These are phyloP conservation scores for Drosophila leontia DNA, from an alignment of 1,140 invertebrate species.

Conservation along the genomic window DNA sequence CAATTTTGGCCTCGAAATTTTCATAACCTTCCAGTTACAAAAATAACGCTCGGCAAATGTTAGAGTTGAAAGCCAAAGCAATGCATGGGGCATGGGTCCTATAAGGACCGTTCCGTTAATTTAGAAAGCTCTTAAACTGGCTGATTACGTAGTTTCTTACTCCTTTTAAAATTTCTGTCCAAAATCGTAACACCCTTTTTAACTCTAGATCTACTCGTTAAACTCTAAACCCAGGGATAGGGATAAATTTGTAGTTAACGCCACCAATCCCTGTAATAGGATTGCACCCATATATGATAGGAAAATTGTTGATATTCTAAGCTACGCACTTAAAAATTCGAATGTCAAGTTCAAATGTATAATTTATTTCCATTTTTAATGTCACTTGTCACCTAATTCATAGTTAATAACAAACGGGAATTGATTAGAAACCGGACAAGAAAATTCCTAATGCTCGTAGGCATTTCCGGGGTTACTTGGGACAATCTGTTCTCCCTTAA, in stretches of 20 bases:
- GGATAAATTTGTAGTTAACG: no score
- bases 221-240: neutral
- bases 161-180: no score
- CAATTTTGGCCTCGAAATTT: neutral
- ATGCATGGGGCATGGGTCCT: no score
- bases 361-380: slow-evolving; percentile 1
- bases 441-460: neutral
- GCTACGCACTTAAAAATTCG: neutral
- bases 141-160: no score
- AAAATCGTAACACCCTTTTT: no score
- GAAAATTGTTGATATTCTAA: neutral
- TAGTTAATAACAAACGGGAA: neutral
- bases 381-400: slow-evolving; percentile 3
- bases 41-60: neutral
- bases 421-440: slow-evolving; percentile 1
- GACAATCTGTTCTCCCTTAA: slow-evolving; percentile 22
- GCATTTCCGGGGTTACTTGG: slow-evolving; percentile 22
- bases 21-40: neutral
- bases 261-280: neutral
- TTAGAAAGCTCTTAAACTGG: no score
- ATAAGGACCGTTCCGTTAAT: no score
- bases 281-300: neutral
- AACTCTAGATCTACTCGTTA: neutral
- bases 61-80: neutral
- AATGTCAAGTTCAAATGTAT: slow-evolving; percentile 8